These are phyloP conservation scores for Colostygia pectinataria DNA, from an alignment of 2,888 invertebrate genomes.

Conservation along the genomic window DNA sequence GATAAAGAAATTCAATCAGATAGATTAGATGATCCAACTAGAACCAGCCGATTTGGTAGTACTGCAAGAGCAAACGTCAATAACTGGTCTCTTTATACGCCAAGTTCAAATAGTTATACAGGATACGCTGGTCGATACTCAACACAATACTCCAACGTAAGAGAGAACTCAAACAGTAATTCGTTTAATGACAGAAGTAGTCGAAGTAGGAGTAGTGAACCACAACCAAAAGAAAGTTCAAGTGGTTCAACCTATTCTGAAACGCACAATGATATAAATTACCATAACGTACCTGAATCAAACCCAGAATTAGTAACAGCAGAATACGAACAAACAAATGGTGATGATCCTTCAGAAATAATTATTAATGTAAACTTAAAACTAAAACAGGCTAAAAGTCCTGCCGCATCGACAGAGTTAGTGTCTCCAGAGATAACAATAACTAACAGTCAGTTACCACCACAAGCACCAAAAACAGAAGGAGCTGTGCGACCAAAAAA, in stretches of 20 bases:
- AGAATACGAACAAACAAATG: slow-evolving; percentile 66
- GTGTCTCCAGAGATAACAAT: slow-evolving; percentile 71
- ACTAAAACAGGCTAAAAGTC: slow-evolving; percentile 67
- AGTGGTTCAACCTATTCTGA: slow-evolving; percentile 45
- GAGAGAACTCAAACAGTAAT: slow-evolving; percentile 53
- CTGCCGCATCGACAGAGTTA: slow-evolving; percentile 54
- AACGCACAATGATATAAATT: slow-evolving; percentile 44
- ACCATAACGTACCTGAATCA: slow-evolving; percentile 40
- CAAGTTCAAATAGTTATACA: slow-evolving; percentile 64
- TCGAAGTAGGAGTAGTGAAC: slow-evolving; percentile 67
- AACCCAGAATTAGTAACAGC: slow-evolving; percentile 52
- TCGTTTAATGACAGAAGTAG: slow-evolving; percentile 63
- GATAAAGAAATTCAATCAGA: slow-evolving; percentile 90
- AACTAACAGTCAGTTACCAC: slow-evolving; percentile 73
- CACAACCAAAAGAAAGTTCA: slow-evolving; percentile 53
- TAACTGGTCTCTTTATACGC: slow-evolving; percentile 86
- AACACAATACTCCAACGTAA: slow-evolving; percentile 67
- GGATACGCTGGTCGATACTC: slow-evolving; percentile 77
- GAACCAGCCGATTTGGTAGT: slow-evolving; percentile 84
- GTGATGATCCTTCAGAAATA: slow-evolving; percentile 69
- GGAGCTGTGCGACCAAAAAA: slow-evolving; percentile 59
- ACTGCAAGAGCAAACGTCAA: slow-evolving; percentile 83
- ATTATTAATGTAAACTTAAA: slow-evolving; percentile 76
- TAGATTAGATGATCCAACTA: slow-evolving; percentile 86
- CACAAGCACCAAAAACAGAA: slow-evolving; percentile 76